phyloP scores from a whole-genome alignment of 2,888 invertebrate genomes.

The Belgica antarctica region DNA sequence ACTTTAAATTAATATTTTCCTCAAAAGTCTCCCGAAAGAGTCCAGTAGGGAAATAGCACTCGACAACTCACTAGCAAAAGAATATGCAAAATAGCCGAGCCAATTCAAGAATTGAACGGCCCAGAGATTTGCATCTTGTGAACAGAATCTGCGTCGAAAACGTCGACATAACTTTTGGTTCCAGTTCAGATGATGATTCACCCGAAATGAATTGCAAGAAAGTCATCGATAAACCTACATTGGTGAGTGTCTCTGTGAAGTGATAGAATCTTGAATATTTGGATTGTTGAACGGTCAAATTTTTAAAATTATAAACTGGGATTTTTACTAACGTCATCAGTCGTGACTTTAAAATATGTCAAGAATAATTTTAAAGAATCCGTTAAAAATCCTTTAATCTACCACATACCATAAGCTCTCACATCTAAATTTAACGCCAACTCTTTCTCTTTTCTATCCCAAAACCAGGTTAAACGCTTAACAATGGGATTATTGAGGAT shows the following conservation, averaged over 20 bases:
- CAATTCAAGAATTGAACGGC: conserved; percentile 30
- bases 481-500: conserved; percentile 43
- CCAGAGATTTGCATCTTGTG: conserved; percentile 28
- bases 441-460: background rate
- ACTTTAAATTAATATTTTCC: conserved; percentile 6
- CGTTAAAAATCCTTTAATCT: background rate
- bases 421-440: background rate
- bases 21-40: background rate
- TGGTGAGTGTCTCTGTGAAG: conserved; percentile 1
- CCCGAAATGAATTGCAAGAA: conserved; percentile 41
- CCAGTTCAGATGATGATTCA: conserved; percentile 38
- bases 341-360: background rate
- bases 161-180: conserved; percentile 31
- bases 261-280: background rate
- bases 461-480: conserved; percentile 36
- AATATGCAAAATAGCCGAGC: conserved; percentile 38
- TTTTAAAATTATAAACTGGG: too few relatives aligned
- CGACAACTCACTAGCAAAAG: background rate
- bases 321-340: background rate
- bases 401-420: background rate
- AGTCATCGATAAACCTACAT: conserved; percentile 39
- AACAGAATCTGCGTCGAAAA: conserved; percentile 26
- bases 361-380: background rate
- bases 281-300: background rate
- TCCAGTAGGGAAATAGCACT: background rate